phyloP scores from a whole-genome alignment of 2,888 invertebrate genomes.

The Rhyacophila evoluta region DNA sequence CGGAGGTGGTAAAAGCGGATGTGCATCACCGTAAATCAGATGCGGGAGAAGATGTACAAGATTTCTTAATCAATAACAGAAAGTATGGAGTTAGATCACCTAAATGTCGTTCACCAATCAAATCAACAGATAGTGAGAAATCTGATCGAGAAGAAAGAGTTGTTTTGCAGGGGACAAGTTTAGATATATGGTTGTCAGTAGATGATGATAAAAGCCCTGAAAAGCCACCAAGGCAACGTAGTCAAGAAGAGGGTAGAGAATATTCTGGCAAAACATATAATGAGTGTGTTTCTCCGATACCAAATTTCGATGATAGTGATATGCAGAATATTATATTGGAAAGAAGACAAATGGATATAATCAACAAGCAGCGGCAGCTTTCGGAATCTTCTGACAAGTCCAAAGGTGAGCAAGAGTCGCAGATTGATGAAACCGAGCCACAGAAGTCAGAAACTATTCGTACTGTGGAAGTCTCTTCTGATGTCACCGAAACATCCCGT shows the following conservation, averaged over 20 bases:
- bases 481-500: constrained; percentile 8
- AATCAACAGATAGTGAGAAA: constrained; percentile 54
- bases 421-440: constrained; percentile 57
- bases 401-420: constrained; percentile 59
- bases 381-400: constrained; percentile 60
- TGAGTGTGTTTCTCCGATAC: constrained; percentile 50
- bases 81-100: constrained; percentile 56
- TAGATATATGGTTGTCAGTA: constrained; percentile 64
- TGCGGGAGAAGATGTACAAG: constrained; percentile 44
- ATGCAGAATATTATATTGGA: constrained; percentile 74
- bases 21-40: constrained; percentile 58
- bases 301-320: constrained; percentile 64
- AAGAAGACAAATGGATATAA: constrained; percentile 72
- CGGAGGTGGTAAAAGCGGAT: constrained; percentile 68
- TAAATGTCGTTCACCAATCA: constrained; percentile 57
- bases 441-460: constrained; percentile 59
- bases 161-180: constrained; percentile 63
- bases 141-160: constrained; percentile 61
- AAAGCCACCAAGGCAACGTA: constrained; percentile 57
- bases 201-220: constrained; percentile 60
- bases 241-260: constrained; percentile 31
- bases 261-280: constrained; percentile 49
- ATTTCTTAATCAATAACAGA: constrained; percentile 51
- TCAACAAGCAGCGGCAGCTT: constrained; percentile 70
- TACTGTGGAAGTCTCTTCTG: constrained; percentile 65